Conservation (phyloP, 2,888 invertebrate genomes). For the Gastracanthus pulcherrimus region DNA sequence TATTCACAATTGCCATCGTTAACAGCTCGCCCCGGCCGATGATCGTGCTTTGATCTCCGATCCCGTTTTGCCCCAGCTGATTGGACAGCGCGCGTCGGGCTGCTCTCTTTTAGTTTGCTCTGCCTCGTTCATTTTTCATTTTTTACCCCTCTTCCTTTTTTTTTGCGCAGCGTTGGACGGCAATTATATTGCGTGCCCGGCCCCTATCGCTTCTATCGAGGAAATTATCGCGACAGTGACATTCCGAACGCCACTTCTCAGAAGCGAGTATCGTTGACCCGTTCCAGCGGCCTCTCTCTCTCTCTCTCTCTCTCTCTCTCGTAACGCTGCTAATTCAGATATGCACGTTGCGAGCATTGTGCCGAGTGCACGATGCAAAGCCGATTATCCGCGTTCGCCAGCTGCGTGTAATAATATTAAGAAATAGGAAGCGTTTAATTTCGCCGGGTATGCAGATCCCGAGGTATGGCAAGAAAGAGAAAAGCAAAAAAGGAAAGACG, state of each 20-base stretch:
- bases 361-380: neutral
- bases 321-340: conserved; percentile 27
- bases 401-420: neutral
- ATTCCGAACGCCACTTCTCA: neutral
- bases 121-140: neutral
- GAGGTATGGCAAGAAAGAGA: no score
- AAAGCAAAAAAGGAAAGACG: no score
- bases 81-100: conserved; percentile 39
- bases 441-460: conserved; percentile 28
- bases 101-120: neutral
- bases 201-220: conserved; percentile 22
- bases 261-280: neutral
- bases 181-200: conserved; percentile 19
- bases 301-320: no score
- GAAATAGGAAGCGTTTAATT: conserved; percentile 35
- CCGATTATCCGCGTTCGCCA: neutral
- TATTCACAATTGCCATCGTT: conserved; percentile 59
- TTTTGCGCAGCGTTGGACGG: neutral
- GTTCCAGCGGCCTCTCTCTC: no score
- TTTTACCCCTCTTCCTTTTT: neutral
- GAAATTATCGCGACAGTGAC: conserved; percentile 20
- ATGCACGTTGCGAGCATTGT: neutral
- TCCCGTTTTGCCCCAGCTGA: conserved; percentile 54
- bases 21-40: conserved; percentile 50
- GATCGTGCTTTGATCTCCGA: conserved; percentile 54